Conservation (phyloP, 2,113 vertebrate species). For the Rhinogobius similis region DNA sequence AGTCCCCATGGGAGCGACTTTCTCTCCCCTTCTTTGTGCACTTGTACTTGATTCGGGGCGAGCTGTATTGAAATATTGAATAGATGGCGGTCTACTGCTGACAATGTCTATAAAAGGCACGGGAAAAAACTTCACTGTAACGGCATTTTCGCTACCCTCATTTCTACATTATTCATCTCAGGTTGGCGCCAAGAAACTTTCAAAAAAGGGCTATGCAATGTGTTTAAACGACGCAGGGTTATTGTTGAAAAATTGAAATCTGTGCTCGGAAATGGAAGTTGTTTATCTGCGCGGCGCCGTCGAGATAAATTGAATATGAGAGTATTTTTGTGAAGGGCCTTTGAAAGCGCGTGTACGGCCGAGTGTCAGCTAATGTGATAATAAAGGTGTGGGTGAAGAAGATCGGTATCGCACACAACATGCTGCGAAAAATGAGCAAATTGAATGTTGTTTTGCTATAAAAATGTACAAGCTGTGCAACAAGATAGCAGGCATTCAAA, state of each 20-base stretch:
- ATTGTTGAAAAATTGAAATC: conserved; percentile 14
- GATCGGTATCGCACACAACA: conserved; percentile 34
- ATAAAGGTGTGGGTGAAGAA: conserved; percentile 4
- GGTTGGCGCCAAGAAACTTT: conserved; percentile 46
- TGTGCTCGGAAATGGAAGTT: conserved; percentile 21
- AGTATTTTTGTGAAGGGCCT: conserved; percentile 10
- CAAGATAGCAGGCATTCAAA: background rate
- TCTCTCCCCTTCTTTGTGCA: conserved; percentile 28
- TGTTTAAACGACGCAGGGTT: conserved; percentile 49
- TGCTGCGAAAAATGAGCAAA: background rate
- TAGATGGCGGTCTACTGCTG: conserved; percentile 64
- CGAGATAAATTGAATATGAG: conserved; percentile 26
- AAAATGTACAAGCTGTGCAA: background rate
- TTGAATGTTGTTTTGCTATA: background rate
- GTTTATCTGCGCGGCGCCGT: conserved; percentile 31
- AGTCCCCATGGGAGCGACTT: conserved; percentile 40
- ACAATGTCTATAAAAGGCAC: conserved; percentile 67
- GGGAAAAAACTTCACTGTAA: conserved; percentile 60
- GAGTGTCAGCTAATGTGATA: conserved; percentile 9
- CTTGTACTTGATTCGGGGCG: conserved; percentile 51
- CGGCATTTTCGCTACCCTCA: conserved; percentile 29
- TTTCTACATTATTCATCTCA: conserved; percentile 54
- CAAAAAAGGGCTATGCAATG: background rate
- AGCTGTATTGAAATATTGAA: conserved; percentile 75
- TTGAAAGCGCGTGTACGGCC: too few species aligned